Conservation (phyloP, 2,888 invertebrate genomes). For the Thalpophila matura region DNA sequence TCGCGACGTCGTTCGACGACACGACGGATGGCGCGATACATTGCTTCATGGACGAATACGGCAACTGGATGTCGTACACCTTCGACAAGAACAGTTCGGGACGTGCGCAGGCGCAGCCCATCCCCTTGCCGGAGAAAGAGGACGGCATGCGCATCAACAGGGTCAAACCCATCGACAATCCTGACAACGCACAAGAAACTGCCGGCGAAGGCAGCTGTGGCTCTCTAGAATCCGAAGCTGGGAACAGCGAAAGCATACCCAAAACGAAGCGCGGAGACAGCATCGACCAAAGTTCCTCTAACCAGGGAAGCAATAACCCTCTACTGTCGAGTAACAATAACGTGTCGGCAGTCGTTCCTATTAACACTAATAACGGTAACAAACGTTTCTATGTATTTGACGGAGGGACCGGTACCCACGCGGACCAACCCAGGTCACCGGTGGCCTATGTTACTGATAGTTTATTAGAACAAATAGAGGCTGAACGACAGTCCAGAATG, state of each 20-base stretch:
- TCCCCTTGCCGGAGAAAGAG: constrained; percentile 80
- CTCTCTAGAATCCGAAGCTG: constrained; percentile 86
- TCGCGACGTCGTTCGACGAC: constrained; percentile 95
- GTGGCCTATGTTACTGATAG: constrained; percentile 88
- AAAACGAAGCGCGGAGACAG: constrained; percentile 84
- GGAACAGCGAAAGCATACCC: constrained; percentile 79
- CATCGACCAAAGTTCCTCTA: constrained; percentile 87
- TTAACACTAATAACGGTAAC: constrained; percentile 82
- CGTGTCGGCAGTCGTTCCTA: constrained; percentile 85
- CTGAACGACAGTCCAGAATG: constrained; percentile 86
- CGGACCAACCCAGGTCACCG: constrained; percentile 85
- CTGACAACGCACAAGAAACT: constrained; percentile 83
- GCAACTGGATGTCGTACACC: constrained; percentile 95
- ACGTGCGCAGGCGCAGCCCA: constrained; percentile 82
- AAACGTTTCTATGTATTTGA: constrained; percentile 88
- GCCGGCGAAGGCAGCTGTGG: constrained; percentile 87
- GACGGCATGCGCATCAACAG: constrained; percentile 74
- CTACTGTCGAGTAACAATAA: constrained; percentile 86
- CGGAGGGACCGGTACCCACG: constrained; percentile 80
- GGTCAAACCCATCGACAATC: constrained; percentile 78
- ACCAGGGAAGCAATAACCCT: constrained; percentile 89
- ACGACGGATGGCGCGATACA: constrained; percentile 96
- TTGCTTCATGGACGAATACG: constrained; percentile 96
- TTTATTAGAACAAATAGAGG: constrained; percentile 86
- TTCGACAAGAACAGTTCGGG: constrained; percentile 95